phyloP scores from a whole-genome alignment of 2,113 vertebrate genomes.

The Myrmecobius fasciatus region DNA sequence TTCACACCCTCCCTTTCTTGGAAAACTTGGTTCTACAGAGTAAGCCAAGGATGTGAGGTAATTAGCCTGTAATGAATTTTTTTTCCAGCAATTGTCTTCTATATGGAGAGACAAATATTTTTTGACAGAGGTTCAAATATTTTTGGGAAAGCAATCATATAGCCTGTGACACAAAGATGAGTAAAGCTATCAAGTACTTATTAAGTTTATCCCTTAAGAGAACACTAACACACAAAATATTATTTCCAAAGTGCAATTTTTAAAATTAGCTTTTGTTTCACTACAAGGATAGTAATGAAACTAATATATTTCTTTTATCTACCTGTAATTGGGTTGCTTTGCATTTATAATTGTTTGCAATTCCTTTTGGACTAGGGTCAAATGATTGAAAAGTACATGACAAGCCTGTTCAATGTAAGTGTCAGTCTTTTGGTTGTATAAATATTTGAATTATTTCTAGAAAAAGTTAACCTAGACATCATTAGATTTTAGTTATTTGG shows the following conservation, averaged over 20 bases:
- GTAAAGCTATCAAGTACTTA: constrained; percentile 66
- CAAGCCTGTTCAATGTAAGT: background rate
- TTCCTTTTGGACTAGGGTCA: constrained; percentile 71
- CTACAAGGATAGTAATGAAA: constrained; percentile 45
- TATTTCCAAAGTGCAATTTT: constrained; percentile 73
- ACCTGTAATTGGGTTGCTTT: constrained; percentile 59
- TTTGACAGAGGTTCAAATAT: constrained; percentile 76
- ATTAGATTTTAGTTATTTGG: background rate
- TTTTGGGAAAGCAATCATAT: constrained; percentile 64
- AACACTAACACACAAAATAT: constrained; percentile 68
- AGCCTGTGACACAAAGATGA: constrained; percentile 67
- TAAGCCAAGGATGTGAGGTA: constrained; percentile 72
- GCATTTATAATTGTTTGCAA: constrained; percentile 57
- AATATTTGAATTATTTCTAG: background rate
- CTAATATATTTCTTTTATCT: constrained; percentile 60
- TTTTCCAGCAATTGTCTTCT: constrained; percentile 55
- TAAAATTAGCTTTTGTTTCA: constrained; percentile 70
- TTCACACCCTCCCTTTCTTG: constrained; percentile 58
- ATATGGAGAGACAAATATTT: constrained; percentile 44
- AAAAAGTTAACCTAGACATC: background rate
- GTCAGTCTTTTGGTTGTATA: background rate
- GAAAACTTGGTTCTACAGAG: constrained; percentile 75
- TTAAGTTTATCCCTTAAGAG: constrained; percentile 71
- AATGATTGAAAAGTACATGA: constrained; percentile 57
- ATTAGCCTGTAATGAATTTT: constrained; percentile 79